Conservation (phyloP, 2,113 vertebrate genomes). For the Rhinopithecus roxellana region DNA sequence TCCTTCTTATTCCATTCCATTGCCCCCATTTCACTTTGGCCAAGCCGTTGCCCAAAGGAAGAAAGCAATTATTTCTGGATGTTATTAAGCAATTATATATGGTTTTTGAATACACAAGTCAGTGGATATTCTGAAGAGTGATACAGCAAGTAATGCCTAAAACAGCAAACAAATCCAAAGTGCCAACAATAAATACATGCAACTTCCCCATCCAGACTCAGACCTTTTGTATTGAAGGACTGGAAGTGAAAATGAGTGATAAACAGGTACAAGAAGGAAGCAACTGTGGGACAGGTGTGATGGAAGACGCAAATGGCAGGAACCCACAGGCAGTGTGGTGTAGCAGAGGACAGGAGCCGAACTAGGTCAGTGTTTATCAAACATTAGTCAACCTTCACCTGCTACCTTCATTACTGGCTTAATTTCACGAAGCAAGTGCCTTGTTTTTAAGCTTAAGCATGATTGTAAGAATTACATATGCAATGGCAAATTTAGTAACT, state of each 20-base stretch:
- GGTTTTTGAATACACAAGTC: background rate
- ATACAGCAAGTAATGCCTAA: background rate
- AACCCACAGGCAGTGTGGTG: background rate
- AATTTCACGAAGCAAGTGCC: background rate
- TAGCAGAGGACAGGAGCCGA: background rate
- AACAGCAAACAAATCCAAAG: background rate
- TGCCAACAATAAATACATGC: background rate
- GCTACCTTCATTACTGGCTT: background rate
- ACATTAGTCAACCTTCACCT: background rate
- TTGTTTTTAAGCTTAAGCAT: background rate
- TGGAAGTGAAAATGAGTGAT: background rate
- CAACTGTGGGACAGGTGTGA: background rate
- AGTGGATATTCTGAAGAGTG: background rate
- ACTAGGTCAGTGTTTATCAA: background rate
- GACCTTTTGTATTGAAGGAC: background rate
- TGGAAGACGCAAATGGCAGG: background rate
- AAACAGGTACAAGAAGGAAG: background rate
- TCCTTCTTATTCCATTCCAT: background rate
- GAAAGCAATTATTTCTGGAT: background rate
- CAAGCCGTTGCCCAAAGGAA: background rate
- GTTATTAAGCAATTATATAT: background rate
- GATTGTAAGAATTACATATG: background rate
- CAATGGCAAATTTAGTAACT: background rate
- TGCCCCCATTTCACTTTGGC: background rate
- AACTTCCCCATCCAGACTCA: background rate